A percentile compares a stretch with the other conserved stretches of the same genome.
Evolutionary conservation across 2,113 vertebrate species (phyloP).

Genomic region (Amphilophus citrinellus): DNA sequence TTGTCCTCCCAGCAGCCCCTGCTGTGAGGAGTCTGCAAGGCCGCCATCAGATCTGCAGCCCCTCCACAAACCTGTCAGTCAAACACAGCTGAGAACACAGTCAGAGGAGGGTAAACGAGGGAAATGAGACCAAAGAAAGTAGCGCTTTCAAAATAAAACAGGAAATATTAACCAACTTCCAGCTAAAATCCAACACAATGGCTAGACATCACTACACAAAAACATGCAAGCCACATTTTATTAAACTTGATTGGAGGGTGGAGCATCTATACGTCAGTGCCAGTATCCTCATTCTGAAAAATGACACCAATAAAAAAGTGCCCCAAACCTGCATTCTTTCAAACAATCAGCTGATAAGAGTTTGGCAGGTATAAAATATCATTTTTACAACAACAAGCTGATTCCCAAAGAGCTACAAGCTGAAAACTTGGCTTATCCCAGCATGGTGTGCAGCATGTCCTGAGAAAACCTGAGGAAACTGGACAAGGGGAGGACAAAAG

Average conservation of each 20-base stretch:
- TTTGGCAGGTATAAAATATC: not conserved
- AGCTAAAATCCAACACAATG: not conserved
- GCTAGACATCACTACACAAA: not conserved
- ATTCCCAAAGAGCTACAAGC: too few relatives aligned
- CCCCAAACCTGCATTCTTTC: not conserved
- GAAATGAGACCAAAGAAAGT: not conserved
- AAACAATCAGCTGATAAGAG: not conserved
- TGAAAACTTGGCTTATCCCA: not conserved
- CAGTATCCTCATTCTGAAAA: too few relatives aligned
- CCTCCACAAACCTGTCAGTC: not conserved
- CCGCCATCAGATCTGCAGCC: not conserved
- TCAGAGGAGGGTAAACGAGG: not conserved
- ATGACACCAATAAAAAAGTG: not conserved
- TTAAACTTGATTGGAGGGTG: not conserved
- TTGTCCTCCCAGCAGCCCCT: not conserved
- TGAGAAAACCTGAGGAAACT: not conserved
- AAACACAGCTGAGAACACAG: not conserved
- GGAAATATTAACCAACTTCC: not conserved
- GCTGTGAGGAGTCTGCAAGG: not conserved
- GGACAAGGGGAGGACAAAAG: not conserved
- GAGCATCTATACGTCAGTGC: not conserved
- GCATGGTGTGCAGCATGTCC: not conserved
- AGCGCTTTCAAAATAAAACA: constrained; percentile 1
- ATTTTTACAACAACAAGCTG: too few relatives aligned
- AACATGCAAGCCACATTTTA: not conserved